Conservation (phyloP, 2,113 vertebrate species). For the Elaphurus davidianus region DNA sequence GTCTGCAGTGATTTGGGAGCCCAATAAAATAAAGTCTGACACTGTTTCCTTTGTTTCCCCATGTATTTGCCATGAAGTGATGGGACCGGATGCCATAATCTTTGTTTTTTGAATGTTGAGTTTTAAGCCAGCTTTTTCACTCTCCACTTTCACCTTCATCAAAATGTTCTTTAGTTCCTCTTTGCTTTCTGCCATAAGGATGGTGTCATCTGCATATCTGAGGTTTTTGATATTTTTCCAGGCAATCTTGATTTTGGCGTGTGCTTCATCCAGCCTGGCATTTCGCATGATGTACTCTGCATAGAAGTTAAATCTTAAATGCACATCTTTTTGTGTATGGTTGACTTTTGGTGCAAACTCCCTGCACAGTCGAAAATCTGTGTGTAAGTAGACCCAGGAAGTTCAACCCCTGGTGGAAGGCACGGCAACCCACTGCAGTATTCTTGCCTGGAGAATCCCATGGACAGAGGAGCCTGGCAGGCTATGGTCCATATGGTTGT, state of each 20-base stretch:
- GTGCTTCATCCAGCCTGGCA: not conserved
- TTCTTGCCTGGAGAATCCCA: not conserved
- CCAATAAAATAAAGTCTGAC: not conserved
- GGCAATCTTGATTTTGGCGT: not conserved
- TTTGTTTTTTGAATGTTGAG: not conserved
- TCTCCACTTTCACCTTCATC: not conserved
- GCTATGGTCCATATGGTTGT: not conserved
- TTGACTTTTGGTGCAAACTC: not conserved
- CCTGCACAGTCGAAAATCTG: not conserved
- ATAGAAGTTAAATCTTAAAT: not conserved
- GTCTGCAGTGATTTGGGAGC: not conserved
- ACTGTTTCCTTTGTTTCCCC: not conserved
- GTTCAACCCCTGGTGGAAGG: not conserved
- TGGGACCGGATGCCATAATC: not conserved
- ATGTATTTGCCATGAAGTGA: not conserved
- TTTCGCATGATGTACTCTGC: fast-evolving
- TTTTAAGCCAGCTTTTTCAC: not conserved
- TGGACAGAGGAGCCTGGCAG: not conserved
- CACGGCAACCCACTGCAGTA: not conserved
- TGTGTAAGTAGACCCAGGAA: no score
- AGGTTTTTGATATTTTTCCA: not conserved
- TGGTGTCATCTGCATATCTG: not conserved
- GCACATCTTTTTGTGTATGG: not conserved
- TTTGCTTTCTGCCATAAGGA: not conserved
- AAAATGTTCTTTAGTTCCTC: not conserved